A percentile compares a stretch with the other conserved stretches of the same genome.
These are phyloP conservation scores for Dromiciops gliroides DNA, from an alignment of 2,113 vertebrate genomes.

Conservation along the genomic window DNA sequence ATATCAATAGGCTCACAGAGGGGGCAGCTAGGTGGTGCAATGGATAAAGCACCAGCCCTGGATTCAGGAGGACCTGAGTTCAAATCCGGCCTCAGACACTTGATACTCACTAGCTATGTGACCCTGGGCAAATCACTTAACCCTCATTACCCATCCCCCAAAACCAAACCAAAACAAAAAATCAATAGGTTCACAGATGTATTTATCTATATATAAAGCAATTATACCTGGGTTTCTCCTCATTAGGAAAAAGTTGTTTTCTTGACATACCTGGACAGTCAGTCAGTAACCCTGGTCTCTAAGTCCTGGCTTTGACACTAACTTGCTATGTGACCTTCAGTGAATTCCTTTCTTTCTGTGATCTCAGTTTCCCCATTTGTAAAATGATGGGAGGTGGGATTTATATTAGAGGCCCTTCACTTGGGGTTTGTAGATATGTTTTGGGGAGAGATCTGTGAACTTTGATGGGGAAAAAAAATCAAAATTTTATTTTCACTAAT, in stretches of 20 bases:
- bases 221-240: not conserved
- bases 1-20: not conserved
- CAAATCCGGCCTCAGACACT: too few species aligned
- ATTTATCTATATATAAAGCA: not conserved
- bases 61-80: too few species aligned
- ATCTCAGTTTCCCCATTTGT: not conserved
- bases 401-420: not conserved
- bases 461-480: not conserved
- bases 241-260: not conserved
- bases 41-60: too few species aligned
- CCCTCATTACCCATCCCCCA: too few species aligned
- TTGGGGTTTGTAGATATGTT: not conserved
- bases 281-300: not conserved
- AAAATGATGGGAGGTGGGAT: not conserved
- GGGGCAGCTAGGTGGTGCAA: too few species aligned
- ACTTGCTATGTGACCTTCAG: not conserved
- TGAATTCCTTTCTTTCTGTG: not conserved
- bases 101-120: too few species aligned
- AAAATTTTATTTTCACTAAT: not conserved
- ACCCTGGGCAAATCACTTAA: too few species aligned
- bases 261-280: not conserved
- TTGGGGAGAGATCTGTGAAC: not conserved
- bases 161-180: too few species aligned
- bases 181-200: not conserved
- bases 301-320: not conserved